Evolutionary conservation across 2,113 vertebrate genomes (phyloP), one percentile per base, ranked within the genome.

Genomic region (Etheostoma spectabile): DNA sequence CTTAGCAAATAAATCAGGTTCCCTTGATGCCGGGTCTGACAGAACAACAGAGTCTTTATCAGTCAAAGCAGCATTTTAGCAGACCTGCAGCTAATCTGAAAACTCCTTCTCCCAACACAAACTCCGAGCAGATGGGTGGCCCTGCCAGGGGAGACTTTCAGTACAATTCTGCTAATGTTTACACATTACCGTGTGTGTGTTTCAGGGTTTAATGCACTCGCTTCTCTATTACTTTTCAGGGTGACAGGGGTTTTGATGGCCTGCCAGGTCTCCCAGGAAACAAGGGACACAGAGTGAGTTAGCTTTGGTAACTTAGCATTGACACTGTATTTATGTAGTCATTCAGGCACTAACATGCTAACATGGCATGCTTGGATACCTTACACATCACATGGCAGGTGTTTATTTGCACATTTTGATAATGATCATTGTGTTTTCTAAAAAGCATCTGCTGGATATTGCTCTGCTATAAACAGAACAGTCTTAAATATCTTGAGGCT

Each of bases 211-310:
- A 88, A 82, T 84, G 83, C 61, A 53, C 70, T 83, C 91, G 86
- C 60, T 82, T 93, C 49, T 89, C 19, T 91, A 42, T 81, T 83
- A 82, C 74, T 87, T 83, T 64, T 38, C 88, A 98, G 97, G 97
- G 97, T 18, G 97, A 99, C 74, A 94, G 96, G 60, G 97, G 97
- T 63, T 98, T 98, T 75, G 97, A 98, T 15, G 97, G 97, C 69
- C 94, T 98, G 48, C 96, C 97, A 1, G 97, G 97, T 84, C 95
- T 97, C 76, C 95, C 96, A 10, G 97, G 97, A 62, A 93, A 96
- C 86, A 97, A 97, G 76, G 97, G 97, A 78, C 96, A 97, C 86
- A 94, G 89, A 86, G 93, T 94, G 70, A 90, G 93, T 88, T 78
- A 8, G 38, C 82, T 78, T 55, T 76, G 53, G 49, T 82, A 53